Conservation (phyloP, 2,797 vertebrate species). For the Petrocephalus schoutedeni region DNA sequence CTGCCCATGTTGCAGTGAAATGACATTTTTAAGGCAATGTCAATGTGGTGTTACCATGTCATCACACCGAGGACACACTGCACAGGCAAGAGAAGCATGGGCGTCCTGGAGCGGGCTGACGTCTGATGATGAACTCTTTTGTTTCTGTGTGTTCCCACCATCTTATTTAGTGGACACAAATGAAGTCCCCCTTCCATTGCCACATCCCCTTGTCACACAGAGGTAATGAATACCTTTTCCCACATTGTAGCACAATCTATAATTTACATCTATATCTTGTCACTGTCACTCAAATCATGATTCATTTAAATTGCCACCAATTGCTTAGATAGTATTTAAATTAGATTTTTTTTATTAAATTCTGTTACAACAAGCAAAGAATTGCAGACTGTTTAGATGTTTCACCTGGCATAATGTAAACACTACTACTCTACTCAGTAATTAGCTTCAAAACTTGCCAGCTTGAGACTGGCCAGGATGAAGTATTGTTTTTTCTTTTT, state of each 20-base stretch:
- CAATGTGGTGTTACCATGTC: neutral
- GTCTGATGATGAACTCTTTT: neutral
- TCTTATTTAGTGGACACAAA: neutral
- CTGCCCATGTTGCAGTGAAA: neutral
- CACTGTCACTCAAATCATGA: neutral
- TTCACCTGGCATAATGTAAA: neutral
- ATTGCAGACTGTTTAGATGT: neutral
- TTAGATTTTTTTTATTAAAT: neutral
- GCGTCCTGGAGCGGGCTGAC: neutral
- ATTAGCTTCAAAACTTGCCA: constrained; percentile 6
- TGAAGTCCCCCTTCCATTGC: neutral
- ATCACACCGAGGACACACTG: neutral
- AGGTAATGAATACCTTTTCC: neutral
- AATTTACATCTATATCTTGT: neutral
- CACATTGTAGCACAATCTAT: neutral
- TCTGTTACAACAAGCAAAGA: neutral
- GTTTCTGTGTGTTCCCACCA: neutral
- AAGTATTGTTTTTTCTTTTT: neutral
- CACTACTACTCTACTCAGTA: neutral
- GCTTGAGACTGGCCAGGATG: neutral
- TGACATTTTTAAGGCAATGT: neutral
- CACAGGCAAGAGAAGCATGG: neutral
- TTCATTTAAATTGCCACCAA: neutral
- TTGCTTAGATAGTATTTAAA: neutral
- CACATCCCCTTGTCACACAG: neutral